Evolutionary conservation across 2,888 invertebrate genomes (phyloP), one percentile per base, ranked within the genome.

Genomic region (Amphipyra berbera): DNA sequence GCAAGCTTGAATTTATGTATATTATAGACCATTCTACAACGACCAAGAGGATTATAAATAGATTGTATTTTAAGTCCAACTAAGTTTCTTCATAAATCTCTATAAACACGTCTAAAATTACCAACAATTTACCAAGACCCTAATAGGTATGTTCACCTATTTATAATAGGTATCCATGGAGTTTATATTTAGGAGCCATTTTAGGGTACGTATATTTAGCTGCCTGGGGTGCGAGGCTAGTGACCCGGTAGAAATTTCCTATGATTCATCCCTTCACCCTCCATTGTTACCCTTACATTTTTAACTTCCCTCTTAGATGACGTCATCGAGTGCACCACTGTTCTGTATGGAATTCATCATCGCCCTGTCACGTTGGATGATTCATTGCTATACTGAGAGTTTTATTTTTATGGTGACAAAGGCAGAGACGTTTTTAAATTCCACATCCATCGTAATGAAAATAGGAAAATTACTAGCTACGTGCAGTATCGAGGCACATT

Each of bases 211-310:
- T 76, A 90, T 86, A 89, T 90, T 90, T 92, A 92, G 88, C 82
- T 82, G 65, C 73, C 79, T 79, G 82, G 89, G 89, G 90, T 85
- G 82, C 79, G 88, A 84, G 90, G 92, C 89, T 90, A 89, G 84
- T 89, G 92, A 92, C 91, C 92, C 87, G 87, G 86, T 84, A 86
- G 84, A 86, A 87, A 88, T 88, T 88, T 89, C 89, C 90, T 89
- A 92, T 94, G 94, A 95, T 92, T 95, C 94, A 95, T 92, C 93
- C 90, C 88, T 83, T 82, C 87, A 89, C 94, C 93, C 93, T 92
- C 87, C 61, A 82, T 86, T 85, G 84, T 88, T 82, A 86, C 91
- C 93, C 91, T 90, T 82, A 80, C 79, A 75, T 83, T 86, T 84
- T 83, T 80, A 81, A 82, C 79, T 87, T 88, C 90, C 92, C 89